Evolutionary conservation across 2,797 vertebrate species (phyloP), one percentile per base, ranked within the genome.

Genomic region (Vireo griseus): DNA sequence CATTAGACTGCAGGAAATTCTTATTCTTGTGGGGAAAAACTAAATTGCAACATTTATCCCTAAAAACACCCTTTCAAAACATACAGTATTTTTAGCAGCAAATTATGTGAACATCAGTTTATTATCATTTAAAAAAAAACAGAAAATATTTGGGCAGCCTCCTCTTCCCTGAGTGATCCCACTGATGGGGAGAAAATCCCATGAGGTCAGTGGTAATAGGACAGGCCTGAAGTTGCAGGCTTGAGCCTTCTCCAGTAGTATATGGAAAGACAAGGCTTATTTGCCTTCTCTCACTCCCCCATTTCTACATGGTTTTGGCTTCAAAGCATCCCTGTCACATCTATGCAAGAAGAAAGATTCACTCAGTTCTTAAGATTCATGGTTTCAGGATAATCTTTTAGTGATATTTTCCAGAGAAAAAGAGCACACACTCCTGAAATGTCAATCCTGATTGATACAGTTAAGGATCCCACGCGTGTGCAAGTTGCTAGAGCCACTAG

Each of bases 201-300:
- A 2, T 29, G 10, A 24, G 2, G 2, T n/a, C 2, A 10, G 7
- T 55, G 18, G 4, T 54, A 61, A 13, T 6, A 74, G 31, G 9
- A 31, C 15, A 47, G 21, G 9, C 14, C 3, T 75, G 26, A 75
- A 82, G 11, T 5, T 76, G 16, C 13, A 76, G 19, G 11, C 15
- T 52, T 63, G 29, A 8, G 3, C 63, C 44, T 76, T 45, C 31
- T 88, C 24, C 45, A 63, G 21, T 2, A 39, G 11, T 10, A 18
- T n/a, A n/a, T 9, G 16, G 19, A 95, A 90, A 85, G 3, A 48
- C 3, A 13, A 35, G 73, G 10, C 5, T 35, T 61, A 47, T 63
- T 71, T 82, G 6, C 25, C 10, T 28, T 55, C 72, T 66, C 22
- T 63, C 6, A 16, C 39, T 85, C 31, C 11, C n/a, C 35, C 12